Base-by-base conservation (phyloP, 2,113 vertebrate genomes). In the Turnix velox region DNA sequence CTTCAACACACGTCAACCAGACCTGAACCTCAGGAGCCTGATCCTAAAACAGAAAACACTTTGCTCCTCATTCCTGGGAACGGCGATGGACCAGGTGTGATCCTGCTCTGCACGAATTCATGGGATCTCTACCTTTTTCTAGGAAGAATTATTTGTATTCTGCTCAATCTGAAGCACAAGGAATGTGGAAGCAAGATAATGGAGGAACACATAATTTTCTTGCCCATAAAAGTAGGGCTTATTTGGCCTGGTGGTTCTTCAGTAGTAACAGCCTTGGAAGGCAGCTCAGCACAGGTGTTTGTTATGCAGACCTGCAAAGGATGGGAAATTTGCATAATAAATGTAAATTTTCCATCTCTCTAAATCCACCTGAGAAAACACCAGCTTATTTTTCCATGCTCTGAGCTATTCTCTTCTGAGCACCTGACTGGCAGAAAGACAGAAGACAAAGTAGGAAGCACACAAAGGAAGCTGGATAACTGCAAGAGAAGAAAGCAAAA, bases 41-140 rank as follows among this genome's bases (percentile, higher is more conserved):
- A 74, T 18, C 37, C 25, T 5, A 9, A 14, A 0, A 1, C 18
- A 37, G 68, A 58, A 57, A 52, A 15, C 0, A 2, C 27, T 48
- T 76, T 7, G 55, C 37, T 11, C 2, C 0, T n/a, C 0, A 4
- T 18, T 42, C 12, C 54, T 1, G 18, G 48, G 42, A 90, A 28
- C 2, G 2, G 30, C 39, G 57, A 40, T 37, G 79, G 49, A 19
- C 1, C 3, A 0, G 4, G 37, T 10, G 10, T 1, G 6, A 51
- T 33, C 62, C 85, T 7, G 37, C 13, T 0, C 22, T 3, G 43
- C 42, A 8, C 7, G 6, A 40, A 24, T 4, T 31, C 51, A 2
- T 0, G 0, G 37, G 4, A 35, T 3, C 4, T 8, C n/a, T 6
- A 2, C 2, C 10, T 6, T 65, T 23, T 6, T 14, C 9, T 10